These are phyloP conservation scores for Periplaneta americana DNA, from an alignment of 1,140 invertebrate genomes.

Conservation along the genomic window DNA sequence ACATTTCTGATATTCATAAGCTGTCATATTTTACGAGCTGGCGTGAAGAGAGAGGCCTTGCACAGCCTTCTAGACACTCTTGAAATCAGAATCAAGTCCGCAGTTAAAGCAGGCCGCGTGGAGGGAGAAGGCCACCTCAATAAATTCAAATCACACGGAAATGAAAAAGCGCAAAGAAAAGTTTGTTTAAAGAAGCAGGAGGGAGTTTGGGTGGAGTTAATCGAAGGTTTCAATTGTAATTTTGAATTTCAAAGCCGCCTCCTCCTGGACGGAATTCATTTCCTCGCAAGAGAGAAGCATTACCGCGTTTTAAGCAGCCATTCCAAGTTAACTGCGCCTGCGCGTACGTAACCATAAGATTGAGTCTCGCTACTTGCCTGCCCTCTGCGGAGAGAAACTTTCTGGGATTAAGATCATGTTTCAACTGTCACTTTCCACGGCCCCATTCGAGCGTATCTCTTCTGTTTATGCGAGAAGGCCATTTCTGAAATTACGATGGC, in stretches of 20 bases:
- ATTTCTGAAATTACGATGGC: no score
- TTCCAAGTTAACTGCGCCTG: no score
- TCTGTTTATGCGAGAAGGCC: no score
- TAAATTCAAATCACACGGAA: not conserved
- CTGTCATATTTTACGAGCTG: not conserved
- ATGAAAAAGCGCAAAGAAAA: not conserved
- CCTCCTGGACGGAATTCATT: not conserved
- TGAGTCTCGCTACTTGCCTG: no score
- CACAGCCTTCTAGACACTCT: not conserved
- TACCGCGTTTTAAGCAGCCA: no score
- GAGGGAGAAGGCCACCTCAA: not conserved
- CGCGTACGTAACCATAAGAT: no score
- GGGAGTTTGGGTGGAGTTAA: not conserved
- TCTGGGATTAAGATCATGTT: no score
- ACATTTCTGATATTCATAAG: not conserved
- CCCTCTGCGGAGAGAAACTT: no score
- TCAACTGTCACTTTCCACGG: no score
- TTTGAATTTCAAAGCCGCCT: not conserved
- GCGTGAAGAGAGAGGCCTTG: no score
- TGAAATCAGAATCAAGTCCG: not conserved
- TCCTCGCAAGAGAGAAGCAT: no score
- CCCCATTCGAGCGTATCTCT: no score
- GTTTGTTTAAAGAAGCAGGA: not conserved
- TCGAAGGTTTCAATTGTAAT: not conserved
- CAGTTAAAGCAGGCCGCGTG: not conserved